A percentile compares a stretch with the other conserved stretches of the same genome.
These are phyloP conservation scores for Idaea biselata DNA, from an alignment of 2,888 invertebrate species.

Conservation along the genomic window DNA sequence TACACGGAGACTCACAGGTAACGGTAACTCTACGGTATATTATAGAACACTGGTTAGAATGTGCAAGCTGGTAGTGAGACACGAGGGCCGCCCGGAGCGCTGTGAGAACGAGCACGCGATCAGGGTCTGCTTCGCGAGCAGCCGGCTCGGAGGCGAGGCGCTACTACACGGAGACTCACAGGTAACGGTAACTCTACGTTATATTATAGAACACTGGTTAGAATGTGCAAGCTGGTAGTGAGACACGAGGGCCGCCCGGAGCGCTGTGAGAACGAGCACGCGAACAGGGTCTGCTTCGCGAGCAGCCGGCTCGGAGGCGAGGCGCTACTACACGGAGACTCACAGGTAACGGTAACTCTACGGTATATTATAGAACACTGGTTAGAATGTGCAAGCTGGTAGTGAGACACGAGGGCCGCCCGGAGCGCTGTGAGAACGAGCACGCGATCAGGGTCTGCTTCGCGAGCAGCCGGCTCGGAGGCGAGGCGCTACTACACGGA, in stretches of 20 bases:
- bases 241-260: conserved; percentile 88
- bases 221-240: conserved; percentile 88
- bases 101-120: conserved; percentile 83
- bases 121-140: conserved; percentile 86
- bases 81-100: conserved; percentile 87
- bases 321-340: conserved; percentile 83
- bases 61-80: conserved; percentile 87
- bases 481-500: conserved; percentile 84
- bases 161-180: conserved; percentile 85
- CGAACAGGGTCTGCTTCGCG: conserved; percentile 85
- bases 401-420: conserved; percentile 86
- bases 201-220: conserved; percentile 91
- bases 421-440: conserved; percentile 84
- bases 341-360: conserved; percentile 78
- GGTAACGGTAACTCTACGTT: conserved; percentile 60
- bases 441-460: conserved; percentile 86
- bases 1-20: conserved; percentile 86
- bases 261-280: conserved; percentile 82
- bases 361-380: conserved; percentile 89
- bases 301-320: conserved; percentile 86
- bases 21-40: background rate
- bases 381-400: conserved; percentile 87
- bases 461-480: conserved; percentile 86
- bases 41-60: conserved; percentile 91
- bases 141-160: conserved; percentile 86